Conservation (phyloP, 2,888 invertebrate genomes). For the Tetragonisca angustula region DNA sequence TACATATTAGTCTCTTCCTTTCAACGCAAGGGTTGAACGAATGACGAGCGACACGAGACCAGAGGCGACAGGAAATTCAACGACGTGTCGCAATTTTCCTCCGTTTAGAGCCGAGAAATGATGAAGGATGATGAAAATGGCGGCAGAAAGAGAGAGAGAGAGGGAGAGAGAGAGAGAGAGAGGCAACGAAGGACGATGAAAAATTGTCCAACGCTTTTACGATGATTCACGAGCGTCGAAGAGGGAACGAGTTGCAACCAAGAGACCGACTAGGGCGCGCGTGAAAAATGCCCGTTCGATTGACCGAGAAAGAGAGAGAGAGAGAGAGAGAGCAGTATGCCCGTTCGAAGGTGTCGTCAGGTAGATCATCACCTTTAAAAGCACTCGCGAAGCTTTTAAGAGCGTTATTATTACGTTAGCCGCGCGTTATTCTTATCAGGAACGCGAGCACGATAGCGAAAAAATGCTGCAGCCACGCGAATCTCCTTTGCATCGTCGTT, state of each 20-base stretch:
- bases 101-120: not conserved
- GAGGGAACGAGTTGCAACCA: not conserved
- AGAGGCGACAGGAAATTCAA: conserved; percentile 14
- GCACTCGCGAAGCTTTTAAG: conserved; percentile 70
- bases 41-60: not conserved
- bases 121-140: not conserved
- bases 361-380: conserved; percentile 44
- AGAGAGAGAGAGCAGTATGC: not conserved
- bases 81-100: conserved; percentile 32
- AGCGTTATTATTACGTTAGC: conserved; percentile 76
- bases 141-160: not conserved
- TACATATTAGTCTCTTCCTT: no score
- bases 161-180: not conserved
- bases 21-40: not conserved
- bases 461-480: conserved; percentile 22
- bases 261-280: conserved; percentile 50
- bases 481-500: conserved; percentile 19
- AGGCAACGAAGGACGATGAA: conserved; percentile 37
- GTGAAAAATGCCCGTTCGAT: conserved; percentile 72
- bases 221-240: conserved; percentile 42
- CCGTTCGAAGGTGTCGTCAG: conserved; percentile 10
- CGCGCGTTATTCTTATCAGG: conserved; percentile 77
- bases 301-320: conserved; percentile 8
- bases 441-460: conserved; percentile 62
- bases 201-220: conserved; percentile 69